Percentiles rank a stretch among this genome's conserved stretches.
Evolutionary conservation across 2,888 invertebrate species (phyloP).

Genomic region (Lochmaea capreae): DNA sequence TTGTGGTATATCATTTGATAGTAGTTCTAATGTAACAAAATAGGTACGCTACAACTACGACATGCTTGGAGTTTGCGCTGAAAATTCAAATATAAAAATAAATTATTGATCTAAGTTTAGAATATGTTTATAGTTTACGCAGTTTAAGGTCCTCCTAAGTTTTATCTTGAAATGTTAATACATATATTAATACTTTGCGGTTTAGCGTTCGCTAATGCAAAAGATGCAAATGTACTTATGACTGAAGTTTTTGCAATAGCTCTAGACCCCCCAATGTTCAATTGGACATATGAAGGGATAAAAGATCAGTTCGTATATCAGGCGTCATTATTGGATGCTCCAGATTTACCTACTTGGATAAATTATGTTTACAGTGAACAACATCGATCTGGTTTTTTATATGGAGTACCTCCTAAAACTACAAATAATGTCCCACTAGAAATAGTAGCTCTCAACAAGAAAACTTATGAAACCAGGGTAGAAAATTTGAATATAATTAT

Average conservation of each 20-base stretch:
- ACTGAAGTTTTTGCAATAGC: conserved; percentile 84
- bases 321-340: conserved; percentile 79
- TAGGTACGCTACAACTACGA: conserved; percentile 15
- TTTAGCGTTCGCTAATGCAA: conserved; percentile 36
- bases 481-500: conserved; percentile 70
- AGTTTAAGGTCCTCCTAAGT: not conserved
- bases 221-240: conserved; percentile 70
- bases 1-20: too few species aligned
- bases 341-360: conserved; percentile 89
- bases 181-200: conserved; percentile 30
- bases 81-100: conserved; percentile 39
- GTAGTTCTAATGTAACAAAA: conserved; percentile 1
- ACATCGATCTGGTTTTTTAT: conserved; percentile 83
- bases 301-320: conserved; percentile 76
- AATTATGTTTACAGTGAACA: conserved; percentile 84
- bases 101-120: conserved; percentile 45
- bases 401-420: conserved; percentile 82
- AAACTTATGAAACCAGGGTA: conserved; percentile 80
- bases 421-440: conserved; percentile 72
- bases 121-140: conserved; percentile 8
- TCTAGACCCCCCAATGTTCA: conserved; percentile 81
- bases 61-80: conserved; percentile 19
- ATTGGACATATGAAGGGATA: conserved; percentile 78
- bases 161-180: conserved; percentile 25
- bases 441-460: conserved; percentile 81